A percentile compares a stretch with the other conserved stretches of the same genome.
phyloP scores from a whole-genome alignment of 2,888 invertebrate species.

The Lutraria lutraria region DNA sequence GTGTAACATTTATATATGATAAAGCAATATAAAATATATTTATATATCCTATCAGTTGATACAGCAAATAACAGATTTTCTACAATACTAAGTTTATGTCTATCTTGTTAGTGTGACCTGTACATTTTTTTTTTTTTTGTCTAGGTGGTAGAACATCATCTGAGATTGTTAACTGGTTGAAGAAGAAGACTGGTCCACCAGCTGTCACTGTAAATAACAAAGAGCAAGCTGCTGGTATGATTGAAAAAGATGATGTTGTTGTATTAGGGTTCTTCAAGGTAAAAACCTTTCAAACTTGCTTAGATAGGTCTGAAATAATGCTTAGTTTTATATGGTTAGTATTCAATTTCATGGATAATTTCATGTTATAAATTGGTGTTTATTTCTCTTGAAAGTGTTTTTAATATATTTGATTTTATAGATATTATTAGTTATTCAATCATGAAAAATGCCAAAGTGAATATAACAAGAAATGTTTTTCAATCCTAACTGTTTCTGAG shows the following conservation, averaged over 20 bases:
- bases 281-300: background rate
- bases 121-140: background rate
- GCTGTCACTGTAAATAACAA: slow-evolving; percentile 93
- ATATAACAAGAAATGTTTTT: no score
- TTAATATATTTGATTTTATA: background rate
- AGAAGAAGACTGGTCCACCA: slow-evolving; percentile 98
- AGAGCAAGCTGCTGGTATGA: slow-evolving; percentile 92
- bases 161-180: slow-evolving; percentile 97
- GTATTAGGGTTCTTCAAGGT: slow-evolving; percentile 89
- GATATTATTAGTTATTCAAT: background rate
- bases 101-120: no score
- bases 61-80: no score
- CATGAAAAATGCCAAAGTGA: no score
- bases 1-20: no score
- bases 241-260: slow-evolving; percentile 93
- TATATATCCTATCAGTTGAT: no score
- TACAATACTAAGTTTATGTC: no score
- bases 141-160: slow-evolving; percentile 95
- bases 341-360: no score
- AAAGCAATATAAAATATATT: no score
- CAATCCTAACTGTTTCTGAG: no score
- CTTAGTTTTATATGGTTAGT: no score
- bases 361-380: no score
- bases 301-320: background rate
- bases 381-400: background rate